Base-by-base conservation (phyloP, 2,113 vertebrate species). In the Mastomys coucha region DNA sequence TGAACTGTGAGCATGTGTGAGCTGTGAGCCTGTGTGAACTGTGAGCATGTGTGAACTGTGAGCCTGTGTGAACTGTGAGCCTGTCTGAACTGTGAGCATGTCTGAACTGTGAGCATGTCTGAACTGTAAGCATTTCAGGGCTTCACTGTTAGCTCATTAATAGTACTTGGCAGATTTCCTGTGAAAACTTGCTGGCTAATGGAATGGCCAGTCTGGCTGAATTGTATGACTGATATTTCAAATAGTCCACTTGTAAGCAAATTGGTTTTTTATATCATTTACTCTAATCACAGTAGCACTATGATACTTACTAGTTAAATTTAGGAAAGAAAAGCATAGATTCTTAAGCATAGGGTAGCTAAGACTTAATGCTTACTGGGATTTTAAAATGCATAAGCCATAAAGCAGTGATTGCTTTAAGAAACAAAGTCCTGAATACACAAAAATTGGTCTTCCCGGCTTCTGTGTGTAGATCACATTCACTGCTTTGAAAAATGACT, bases 351-450 rank as follows among this genome's bases (percentile, higher is more conserved):
- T 49, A 88, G 82, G 82, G 88, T 39, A 82, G 36, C 72, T 72
- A 28, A 36, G 24, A 72, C 49, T 88, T 88, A 72, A 85, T 88
- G 60, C 90, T 92, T 88, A 17, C n/a, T 94, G 80, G 72, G 11
- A 92, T 93, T 93, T 93, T 88, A 80, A 89, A 92, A 53, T 94
- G 67, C n/a, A 4, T 70, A 39, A 31, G 49, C 82, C 56, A 65
- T 56, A 91, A 63, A 88, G 87, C 56, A 33, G 12, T 88, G 51
- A 85, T 72, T 88, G 20, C 13, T 60, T 93, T 94, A 89, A 65
- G 86, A 90, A 97, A 76, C 20, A 72, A 20, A 31, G 33, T 60
- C 45, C 36, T 81, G 8, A 88, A 67, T 88, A 36, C 31, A 60
- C 63, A 69, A 49, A 81, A 78, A 75, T 39, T 81, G 28, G n/a